Evolutionary conservation across 2,797 vertebrate genomes (phyloP).

Genomic region (Nannoperca australis): DNA sequence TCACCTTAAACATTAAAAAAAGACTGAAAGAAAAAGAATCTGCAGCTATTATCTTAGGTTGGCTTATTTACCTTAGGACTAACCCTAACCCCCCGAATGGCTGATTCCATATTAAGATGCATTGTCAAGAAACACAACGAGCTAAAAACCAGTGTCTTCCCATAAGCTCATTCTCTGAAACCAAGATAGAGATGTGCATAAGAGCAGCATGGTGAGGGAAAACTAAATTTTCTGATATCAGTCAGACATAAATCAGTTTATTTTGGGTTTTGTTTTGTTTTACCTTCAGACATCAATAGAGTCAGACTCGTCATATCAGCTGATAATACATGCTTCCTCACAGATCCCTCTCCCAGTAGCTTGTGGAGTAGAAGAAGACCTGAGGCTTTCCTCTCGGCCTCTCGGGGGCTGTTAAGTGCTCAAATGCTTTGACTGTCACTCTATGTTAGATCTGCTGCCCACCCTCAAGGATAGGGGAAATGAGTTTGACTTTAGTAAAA

Average conservation of each 20-base stretch:
- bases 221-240: background rate
- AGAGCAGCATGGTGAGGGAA: background rate
- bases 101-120: background rate
- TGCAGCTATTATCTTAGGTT: no score
- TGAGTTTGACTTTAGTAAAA: slow-evolving; percentile 13
- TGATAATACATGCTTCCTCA: background rate
- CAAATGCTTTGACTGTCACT: slow-evolving; percentile 22
- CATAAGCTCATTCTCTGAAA: background rate
- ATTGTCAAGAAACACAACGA: background rate
- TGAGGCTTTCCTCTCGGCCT: background rate
- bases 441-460: background rate
- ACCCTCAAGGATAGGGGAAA: background rate
- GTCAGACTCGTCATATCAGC: slow-evolving; percentile 2
- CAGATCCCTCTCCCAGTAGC: slow-evolving; percentile 8
- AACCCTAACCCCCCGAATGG: no score
- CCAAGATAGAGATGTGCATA: background rate
- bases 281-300: background rate
- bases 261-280: background rate
- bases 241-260: no score
- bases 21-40: background rate
- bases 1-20: background rate
- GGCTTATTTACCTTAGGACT: no score
- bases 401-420: background rate
- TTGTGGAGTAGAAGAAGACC: background rate
- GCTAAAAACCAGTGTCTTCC: background rate